These are phyloP conservation scores for Lordiphosa mommai DNA, from an alignment of 1,140 invertebrate genomes.

Conservation along the genomic window DNA sequence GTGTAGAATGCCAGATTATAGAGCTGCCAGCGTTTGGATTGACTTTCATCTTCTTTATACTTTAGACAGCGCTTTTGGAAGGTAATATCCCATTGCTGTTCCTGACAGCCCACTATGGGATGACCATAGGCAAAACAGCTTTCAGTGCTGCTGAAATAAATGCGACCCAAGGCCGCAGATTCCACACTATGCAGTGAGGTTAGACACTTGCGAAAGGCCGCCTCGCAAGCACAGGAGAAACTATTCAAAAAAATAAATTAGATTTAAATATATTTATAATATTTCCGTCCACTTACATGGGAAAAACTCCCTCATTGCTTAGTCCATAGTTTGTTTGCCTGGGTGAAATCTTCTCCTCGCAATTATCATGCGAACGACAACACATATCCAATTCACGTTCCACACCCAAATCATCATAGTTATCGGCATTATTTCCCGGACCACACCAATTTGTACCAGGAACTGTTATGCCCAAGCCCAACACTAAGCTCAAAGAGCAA, in stretches of 20 bases:
- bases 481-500: constrained; percentile 11
- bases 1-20: constrained; percentile 82
- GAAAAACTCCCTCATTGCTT: constrained; percentile 83
- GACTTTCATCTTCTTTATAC: constrained; percentile 80
- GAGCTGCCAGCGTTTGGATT: constrained; percentile 81
- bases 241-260: constrained; percentile 4
- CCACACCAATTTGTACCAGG: constrained; percentile 86
- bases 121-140: constrained; percentile 85
- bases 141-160: constrained; percentile 85
- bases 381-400: constrained; percentile 86
- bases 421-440: constrained; percentile 85
- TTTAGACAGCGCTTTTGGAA: constrained; percentile 80
- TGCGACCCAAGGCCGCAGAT: constrained; percentile 82
- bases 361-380: constrained; percentile 89
- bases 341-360: constrained; percentile 83
- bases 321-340: constrained; percentile 82
- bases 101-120: constrained; percentile 81
- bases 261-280: neutral
- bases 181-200: constrained; percentile 79
- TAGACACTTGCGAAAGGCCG: constrained; percentile 85
- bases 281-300: constrained; percentile 69
- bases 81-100: constrained; percentile 52
- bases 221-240: constrained; percentile 84
- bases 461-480: constrained; percentile 36
- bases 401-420: constrained; percentile 86